Conservation (phyloP, 1,140 invertebrate genomes). For the Euborellia annulipes region DNA sequence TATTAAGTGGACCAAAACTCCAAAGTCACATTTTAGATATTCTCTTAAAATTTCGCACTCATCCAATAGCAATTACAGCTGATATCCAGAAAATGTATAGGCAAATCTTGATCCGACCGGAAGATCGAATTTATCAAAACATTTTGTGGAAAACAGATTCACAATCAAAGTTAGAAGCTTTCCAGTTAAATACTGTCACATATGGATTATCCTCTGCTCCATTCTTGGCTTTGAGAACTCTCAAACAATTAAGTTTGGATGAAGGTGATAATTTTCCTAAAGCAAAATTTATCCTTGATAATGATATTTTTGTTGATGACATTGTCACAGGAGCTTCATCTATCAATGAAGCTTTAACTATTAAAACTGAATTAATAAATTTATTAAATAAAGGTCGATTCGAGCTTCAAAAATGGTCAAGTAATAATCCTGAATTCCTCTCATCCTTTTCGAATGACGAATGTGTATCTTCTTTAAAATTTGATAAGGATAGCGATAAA, state of each 20-base stretch:
- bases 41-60: too few relatives aligned
- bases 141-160: too few relatives aligned
- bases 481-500: too few relatives aligned
- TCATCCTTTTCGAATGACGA: too few relatives aligned
- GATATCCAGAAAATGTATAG: not conserved
- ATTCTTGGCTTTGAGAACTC: not conserved
- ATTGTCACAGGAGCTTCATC: conserved; percentile 14
- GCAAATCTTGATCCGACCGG: not conserved
- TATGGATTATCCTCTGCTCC: not conserved
- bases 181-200: not conserved
- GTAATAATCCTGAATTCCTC: conserved; percentile 16
- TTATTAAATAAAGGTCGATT: conserved; percentile 14
- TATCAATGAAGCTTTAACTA: conserved; percentile 11
- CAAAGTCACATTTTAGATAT: too few relatives aligned
- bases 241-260: not conserved
- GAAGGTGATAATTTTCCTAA: not conserved
- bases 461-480: too few relatives aligned
- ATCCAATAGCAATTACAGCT: not conserved
- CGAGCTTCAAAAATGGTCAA: conserved; percentile 19
- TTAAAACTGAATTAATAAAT: conserved; percentile 13
- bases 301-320: conserved; percentile 21
- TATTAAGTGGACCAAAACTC: too few relatives aligned
- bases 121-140: not conserved
- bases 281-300: conserved; percentile 8
- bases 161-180: not conserved